A percentile compares a stretch with the other conserved stretches of the same genome.
Evolutionary conservation across 2,113 vertebrate genomes (phyloP).

Genomic region (Willisornis vidua): DNA sequence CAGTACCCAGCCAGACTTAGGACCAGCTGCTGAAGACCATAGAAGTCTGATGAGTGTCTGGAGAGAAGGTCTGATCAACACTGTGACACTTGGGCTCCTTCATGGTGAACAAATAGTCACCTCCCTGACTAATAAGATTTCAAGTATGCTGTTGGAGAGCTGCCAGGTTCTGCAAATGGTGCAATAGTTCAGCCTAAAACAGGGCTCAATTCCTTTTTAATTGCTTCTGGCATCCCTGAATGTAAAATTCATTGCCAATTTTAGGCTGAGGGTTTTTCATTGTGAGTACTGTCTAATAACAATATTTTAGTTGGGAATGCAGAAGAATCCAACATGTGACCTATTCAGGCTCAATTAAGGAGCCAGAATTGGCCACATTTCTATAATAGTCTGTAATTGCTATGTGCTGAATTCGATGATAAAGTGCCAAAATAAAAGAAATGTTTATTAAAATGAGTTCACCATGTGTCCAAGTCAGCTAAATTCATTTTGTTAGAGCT

Average conservation of each 20-base stretch:
- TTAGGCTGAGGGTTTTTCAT: conserved; percentile 35
- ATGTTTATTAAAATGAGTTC: conserved; percentile 15
- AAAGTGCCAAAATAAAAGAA: conserved; percentile 55
- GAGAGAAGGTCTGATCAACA: not conserved
- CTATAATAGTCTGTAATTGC: conserved; percentile 19
- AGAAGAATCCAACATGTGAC: conserved; percentile 18
- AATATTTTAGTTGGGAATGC: conserved; percentile 53
- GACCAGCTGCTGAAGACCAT: not conserved
- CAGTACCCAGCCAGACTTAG: not conserved
- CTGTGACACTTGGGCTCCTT: not conserved
- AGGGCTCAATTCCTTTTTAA: conserved; percentile 40
- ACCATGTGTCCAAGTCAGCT: conserved; percentile 23
- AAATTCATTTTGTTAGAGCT: conserved; percentile 1
- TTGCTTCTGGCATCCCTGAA: conserved; percentile 49
- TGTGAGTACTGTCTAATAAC: conserved; percentile 46
- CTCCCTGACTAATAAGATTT: not conserved
- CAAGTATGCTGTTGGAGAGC: not conserved
- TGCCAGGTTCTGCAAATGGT: conserved; percentile 31
- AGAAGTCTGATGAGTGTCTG: not conserved
- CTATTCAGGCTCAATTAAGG: conserved; percentile 28
- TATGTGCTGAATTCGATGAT: conserved; percentile 35
- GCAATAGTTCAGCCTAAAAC: conserved; percentile 9
- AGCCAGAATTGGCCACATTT: conserved; percentile 42
- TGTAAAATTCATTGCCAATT: conserved; percentile 38
- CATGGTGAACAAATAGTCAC: not conserved